These are phyloP conservation scores for Sula dactylatra DNA, from an alignment of 2,113 vertebrate species.

Conservation along the genomic window DNA sequence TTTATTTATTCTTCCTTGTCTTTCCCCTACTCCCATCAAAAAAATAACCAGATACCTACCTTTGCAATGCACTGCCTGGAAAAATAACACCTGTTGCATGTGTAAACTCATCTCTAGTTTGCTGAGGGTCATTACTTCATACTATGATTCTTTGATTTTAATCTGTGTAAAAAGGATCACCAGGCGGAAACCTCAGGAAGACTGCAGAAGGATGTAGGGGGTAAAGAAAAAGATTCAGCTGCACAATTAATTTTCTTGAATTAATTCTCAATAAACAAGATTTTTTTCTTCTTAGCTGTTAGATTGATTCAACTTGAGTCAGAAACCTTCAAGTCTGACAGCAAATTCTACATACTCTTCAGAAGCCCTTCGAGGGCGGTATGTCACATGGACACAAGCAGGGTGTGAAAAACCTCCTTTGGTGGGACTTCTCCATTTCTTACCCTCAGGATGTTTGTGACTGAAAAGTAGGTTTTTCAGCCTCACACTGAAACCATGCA, in stretches of 20 bases:
- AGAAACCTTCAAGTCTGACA: not conserved
- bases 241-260: not conserved
- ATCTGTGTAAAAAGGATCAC: not conserved
- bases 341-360: not conserved
- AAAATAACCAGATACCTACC: not conserved
- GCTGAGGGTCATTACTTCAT: not conserved
- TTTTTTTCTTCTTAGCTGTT: not conserved
- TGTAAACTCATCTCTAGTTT: not conserved
- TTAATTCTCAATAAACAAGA: not conserved
- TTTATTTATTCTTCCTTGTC: not conserved
- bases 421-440: not conserved
- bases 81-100: not conserved
- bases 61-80: not conserved
- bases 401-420: not conserved
- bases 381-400: not conserved
- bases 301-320: not conserved
- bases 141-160: not conserved
- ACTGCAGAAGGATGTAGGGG: not conserved
- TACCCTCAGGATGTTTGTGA: not conserved
- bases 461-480: not conserved
- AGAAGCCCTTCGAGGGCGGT: not conserved
- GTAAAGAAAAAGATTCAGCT: not conserved
- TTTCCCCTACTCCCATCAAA: not conserved
- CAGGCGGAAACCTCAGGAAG: not conserved
- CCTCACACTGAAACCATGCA: not conserved